A percentile compares a stretch with the other conserved stretches of the same genome.
Conservation (phyloP, 1,140 invertebrate genomes). For the Diorhabda carinulata region DNA sequence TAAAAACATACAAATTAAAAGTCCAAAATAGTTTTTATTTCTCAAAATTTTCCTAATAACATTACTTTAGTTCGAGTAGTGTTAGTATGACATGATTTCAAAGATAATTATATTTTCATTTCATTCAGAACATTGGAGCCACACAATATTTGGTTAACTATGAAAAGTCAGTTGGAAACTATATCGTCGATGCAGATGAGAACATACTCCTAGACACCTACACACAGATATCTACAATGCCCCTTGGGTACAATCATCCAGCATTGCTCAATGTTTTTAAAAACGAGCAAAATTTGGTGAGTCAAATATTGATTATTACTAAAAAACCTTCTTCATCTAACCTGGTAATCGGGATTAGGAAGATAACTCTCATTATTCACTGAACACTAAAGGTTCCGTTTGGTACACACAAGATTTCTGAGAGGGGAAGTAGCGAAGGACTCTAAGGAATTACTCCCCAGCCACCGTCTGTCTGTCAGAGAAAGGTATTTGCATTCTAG, state of each 20-base stretch:
- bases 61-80: background rate
- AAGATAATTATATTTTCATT: background rate
- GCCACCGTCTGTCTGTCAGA: too few species aligned
- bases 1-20: background rate
- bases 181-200: slow-evolving; percentile 92
- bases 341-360: too few species aligned
- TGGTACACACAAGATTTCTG: too few species aligned
- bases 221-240: slow-evolving; percentile 96
- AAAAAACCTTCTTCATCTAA: too few species aligned
- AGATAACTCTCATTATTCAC: too few species aligned
- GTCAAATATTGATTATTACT: slow-evolving; percentile 29
- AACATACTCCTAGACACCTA: slow-evolving; percentile 88
- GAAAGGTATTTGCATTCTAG: too few species aligned
- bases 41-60: background rate
- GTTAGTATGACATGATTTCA: slow-evolving; percentile 22
- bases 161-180: slow-evolving; percentile 91
- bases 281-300: slow-evolving; percentile 72
- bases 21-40: background rate
- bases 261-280: slow-evolving; percentile 72
- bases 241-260: slow-evolving; percentile 96
- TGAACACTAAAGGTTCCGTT: too few species aligned
- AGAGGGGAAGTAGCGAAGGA: too few species aligned
- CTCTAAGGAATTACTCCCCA: too few species aligned
- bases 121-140: slow-evolving; percentile 18
- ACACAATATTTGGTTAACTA: slow-evolving; percentile 96